A percentile compares a stretch with the other conserved stretches of the same genome.
Evolutionary conservation across 2,113 vertebrate species (phyloP).

Genomic region (Prunella fulvescens): DNA sequence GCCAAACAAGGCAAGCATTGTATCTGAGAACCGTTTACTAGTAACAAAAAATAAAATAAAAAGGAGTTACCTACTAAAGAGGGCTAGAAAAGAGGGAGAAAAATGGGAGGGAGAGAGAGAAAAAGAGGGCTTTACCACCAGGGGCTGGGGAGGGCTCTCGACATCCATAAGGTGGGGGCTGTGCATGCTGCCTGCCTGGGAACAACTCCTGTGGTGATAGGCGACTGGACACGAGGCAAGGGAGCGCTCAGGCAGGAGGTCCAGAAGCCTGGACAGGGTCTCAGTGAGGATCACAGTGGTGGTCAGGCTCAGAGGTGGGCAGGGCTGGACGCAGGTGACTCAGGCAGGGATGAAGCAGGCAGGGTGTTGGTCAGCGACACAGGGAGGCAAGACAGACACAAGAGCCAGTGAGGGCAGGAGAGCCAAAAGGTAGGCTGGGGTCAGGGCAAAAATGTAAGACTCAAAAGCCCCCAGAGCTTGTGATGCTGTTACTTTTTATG

Average conservation of each 20-base stretch:
- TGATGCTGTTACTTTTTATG: background rate
- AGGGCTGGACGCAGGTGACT: background rate
- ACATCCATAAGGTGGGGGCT: background rate
- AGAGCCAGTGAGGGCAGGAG: background rate
- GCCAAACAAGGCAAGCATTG: background rate
- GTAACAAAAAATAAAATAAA: accelerated
- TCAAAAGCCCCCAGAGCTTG: background rate
- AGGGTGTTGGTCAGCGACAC: background rate
- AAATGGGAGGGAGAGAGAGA: background rate
- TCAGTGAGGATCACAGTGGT: background rate
- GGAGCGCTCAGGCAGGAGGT: background rate
- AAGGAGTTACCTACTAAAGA: background rate
- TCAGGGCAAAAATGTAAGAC: background rate
- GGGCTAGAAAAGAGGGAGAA: background rate
- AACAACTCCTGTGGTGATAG: background rate
- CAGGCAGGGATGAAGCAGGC: background rate
- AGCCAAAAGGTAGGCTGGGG: background rate
- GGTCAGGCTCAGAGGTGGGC: background rate
- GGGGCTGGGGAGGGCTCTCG: background rate
- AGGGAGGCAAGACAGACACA: background rate
- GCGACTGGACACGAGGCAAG: accelerated
- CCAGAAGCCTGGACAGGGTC: too few species aligned
- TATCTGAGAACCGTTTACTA: background rate
- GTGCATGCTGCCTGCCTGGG: background rate
- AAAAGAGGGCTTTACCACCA: background rate